These are phyloP conservation scores for Volucella inanis DNA, from an alignment of 2,888 invertebrate species.

Conservation along the genomic window DNA sequence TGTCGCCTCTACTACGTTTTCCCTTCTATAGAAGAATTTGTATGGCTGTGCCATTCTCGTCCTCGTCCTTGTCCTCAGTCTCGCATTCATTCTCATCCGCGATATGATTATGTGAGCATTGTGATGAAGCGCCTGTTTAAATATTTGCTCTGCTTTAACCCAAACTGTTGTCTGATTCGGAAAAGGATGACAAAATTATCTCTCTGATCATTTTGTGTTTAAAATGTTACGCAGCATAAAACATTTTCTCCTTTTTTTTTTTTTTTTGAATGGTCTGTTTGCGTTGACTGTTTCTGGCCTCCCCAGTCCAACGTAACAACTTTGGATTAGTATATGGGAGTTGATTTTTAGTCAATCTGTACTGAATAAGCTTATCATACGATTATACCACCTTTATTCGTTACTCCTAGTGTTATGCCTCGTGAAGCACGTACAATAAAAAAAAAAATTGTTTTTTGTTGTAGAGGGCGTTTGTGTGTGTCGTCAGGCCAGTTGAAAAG, in stretches of 20 bases:
- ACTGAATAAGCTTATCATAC: too few species aligned
- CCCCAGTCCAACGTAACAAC: too few species aligned
- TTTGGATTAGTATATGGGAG: too few species aligned
- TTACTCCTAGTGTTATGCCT: too few species aligned
- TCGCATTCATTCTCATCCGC: neutral
- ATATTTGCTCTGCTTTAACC: constrained; percentile 55
- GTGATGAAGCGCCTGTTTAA: constrained; percentile 46
- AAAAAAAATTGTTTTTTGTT: too few species aligned
- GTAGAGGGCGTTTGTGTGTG: too few species aligned
- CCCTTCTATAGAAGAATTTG: too few species aligned
- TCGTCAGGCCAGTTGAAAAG: too few species aligned
- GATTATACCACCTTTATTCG: too few species aligned
- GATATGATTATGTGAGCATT: constrained; percentile 22
- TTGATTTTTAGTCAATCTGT: too few species aligned
- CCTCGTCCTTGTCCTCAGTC: neutral
- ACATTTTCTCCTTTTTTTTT: neutral
- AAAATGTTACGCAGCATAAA: constrained; percentile 21
- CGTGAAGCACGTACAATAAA: too few species aligned
- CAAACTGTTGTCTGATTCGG: constrained; percentile 23
- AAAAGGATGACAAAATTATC: constrained; percentile 60
- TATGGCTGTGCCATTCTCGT: too few species aligned
- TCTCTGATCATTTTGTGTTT: constrained; percentile 47
- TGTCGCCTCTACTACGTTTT: constrained; percentile 41
- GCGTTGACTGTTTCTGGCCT: neutral
- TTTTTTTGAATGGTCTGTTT: constrained; percentile 21